These are phyloP conservation scores for Trachymyrmex cornetzi DNA, from an alignment of 1,140 invertebrate genomes.

Conservation along the genomic window DNA sequence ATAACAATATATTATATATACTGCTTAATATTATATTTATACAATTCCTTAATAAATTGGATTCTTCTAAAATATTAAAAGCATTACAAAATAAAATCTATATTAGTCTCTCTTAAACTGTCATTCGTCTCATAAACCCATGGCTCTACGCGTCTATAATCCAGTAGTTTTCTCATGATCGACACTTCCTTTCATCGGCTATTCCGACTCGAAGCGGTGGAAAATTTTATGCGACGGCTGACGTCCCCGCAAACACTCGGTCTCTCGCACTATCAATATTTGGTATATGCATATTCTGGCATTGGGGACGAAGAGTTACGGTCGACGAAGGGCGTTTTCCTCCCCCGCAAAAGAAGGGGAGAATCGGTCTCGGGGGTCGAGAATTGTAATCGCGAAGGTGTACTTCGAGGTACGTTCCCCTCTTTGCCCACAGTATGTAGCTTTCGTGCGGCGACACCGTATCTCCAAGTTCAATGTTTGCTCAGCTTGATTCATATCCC, in stretches of 20 bases:
- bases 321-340: conserved; percentile 33
- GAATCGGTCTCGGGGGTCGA: conserved; percentile 37
- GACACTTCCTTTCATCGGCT: conserved; percentile 48
- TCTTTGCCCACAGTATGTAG: conserved; percentile 73
- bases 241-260: conserved; percentile 48
- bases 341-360: conserved; percentile 26
- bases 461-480: conserved; percentile 86
- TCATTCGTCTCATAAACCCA: background rate
- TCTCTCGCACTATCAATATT: conserved; percentile 71
- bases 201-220: conserved; percentile 20
- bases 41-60: background rate
- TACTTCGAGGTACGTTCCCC: conserved; percentile 73
- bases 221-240: conserved; percentile 66
- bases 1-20: background rate
- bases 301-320: conserved; percentile 60
- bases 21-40: background rate
- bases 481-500: conserved; percentile 86
- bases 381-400: conserved; percentile 77
- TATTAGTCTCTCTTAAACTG: background rate
- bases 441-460: conserved; percentile 79
- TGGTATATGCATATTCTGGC: conserved; percentile 74
- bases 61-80: background rate
- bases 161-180: conserved; percentile 20
- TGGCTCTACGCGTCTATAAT: background rate
- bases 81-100: conserved; percentile 1